Conservation (phyloP, 2,113 vertebrate genomes). For the Lepisosteus oculatus region DNA sequence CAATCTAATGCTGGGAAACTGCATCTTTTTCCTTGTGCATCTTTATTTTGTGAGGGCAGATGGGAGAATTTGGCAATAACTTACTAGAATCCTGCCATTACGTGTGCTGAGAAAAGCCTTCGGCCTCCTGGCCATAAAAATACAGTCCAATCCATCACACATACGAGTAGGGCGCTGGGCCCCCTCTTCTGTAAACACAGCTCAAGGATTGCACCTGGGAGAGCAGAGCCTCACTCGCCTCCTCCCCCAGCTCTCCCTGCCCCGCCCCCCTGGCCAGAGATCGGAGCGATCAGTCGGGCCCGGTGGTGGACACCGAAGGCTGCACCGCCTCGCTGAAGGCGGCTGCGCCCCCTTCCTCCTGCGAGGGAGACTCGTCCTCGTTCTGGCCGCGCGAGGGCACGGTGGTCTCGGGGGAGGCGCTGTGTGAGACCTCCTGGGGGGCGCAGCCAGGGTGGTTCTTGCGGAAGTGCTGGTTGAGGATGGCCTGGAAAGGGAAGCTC, state of each 20-base stretch:
- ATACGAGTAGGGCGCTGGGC: no score
- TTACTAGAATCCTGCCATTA: no score
- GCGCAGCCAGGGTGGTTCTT: slow-evolving; percentile 95
- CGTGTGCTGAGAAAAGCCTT: no score
- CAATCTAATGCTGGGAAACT: no score
- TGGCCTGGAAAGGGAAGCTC: slow-evolving; percentile 98
- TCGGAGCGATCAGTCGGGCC: slow-evolving; percentile 76
- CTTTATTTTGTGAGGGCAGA: no score
- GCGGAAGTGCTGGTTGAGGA: slow-evolving; percentile 99
- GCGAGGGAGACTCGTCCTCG: slow-evolving; percentile 81
- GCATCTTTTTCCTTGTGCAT: no score
- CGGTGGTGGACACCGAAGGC: slow-evolving; percentile 91
- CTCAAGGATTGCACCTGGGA: no score
- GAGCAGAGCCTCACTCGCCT: not conserved
- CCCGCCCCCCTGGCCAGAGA: not conserved
- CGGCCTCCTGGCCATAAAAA: no score
- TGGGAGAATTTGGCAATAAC: no score
- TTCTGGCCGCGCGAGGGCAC: slow-evolving; percentile 83
- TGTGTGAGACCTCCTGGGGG: slow-evolving; percentile 86
- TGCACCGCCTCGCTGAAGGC: slow-evolving; percentile 73
- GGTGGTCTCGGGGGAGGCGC: slow-evolving; percentile 92
- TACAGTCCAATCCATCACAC: no score
- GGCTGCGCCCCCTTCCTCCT: slow-evolving; percentile 72
- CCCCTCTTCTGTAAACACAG: no score
- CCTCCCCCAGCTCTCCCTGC: not conserved